phyloP scores from a whole-genome alignment of 2,888 invertebrate genomes.

The Diaprepes abbreviatus region DNA sequence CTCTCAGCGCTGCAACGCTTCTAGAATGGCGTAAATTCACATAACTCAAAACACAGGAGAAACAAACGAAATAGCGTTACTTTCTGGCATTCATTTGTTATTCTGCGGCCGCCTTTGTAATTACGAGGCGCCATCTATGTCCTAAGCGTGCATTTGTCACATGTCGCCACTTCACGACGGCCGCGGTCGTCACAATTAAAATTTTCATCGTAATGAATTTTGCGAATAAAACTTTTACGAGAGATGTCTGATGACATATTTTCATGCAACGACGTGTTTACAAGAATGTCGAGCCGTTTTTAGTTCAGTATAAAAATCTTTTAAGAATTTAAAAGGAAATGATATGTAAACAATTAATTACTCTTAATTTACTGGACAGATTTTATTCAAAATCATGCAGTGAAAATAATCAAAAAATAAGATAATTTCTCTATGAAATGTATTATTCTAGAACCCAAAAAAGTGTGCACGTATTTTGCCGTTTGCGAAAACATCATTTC shows the following conservation, averaged over 20 bases:
- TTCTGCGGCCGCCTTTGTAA: constrained; percentile 15
- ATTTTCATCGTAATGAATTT: constrained; percentile 26
- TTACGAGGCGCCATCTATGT: constrained; percentile 26
- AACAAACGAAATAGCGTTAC: constrained; percentile 12
- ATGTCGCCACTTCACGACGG: constrained; percentile 20
- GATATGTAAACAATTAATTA: too few species aligned
- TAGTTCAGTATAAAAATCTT: not conserved
- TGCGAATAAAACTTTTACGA: constrained; percentile 19
- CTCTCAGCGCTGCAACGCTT: too few species aligned
- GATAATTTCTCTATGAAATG: too few species aligned
- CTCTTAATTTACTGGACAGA: too few species aligned
- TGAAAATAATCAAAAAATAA: too few species aligned
- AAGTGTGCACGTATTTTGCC: too few species aligned
- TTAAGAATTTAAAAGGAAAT: too few species aligned
- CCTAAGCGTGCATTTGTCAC: constrained; percentile 27
- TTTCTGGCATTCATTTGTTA: constrained; percentile 15
- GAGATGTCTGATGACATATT: constrained; percentile 6
- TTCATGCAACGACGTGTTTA: constrained; percentile 11
- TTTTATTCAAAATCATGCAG: too few species aligned
- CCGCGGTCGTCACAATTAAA: constrained; percentile 21
- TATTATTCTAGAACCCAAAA: too few species aligned
- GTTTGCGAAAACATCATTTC: too few species aligned
- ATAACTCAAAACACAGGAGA: not conserved
- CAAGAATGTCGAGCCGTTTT: not conserved
- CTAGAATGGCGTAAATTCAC: not conserved